Evolutionary conservation across 1,140 invertebrate species (phyloP), one percentile per base, ranked within the genome.

Genomic region (Drosophila takahashii): DNA sequence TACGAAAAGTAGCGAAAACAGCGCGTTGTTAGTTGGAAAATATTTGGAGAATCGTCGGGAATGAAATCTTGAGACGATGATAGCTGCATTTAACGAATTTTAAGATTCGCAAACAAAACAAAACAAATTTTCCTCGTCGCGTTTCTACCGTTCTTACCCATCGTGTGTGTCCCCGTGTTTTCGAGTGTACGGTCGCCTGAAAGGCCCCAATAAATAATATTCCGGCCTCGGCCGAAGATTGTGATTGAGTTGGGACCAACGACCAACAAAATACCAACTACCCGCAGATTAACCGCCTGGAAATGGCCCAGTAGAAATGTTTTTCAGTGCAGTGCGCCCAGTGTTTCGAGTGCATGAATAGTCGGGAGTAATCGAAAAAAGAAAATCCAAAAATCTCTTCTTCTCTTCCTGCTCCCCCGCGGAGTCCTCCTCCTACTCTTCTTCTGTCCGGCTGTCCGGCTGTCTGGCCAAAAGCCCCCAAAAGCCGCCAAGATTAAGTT

Each of bases 401-500:
- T 54, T 48, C 32, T 16, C 47, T 47, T 50, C 27, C 47, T 22
- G 26, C 54, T 22, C 52, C 57, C 50, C 22, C 42, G 18, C 64
- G 41, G 65, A 45, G 41, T 66, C 18, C 51, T 41, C 44, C 22
- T 29, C 42, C 47, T 53, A 60, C 36, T 7, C 59, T 53, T 47
- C 41, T 62, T 62, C 61, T 75, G 64, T 84, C 42, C 41, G 66
- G 66, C n/a, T n/a, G n/a, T n/a, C 39, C 41, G 66, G 66, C 66
- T 65, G 61, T 65, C 59, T 76, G 83, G 83, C 83, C 47, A 50
- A 29, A 29, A 50, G 47, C 80, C 73, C 56, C 64, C 81, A 91
- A 91, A 91, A 91, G 78, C 85, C 90, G 85, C 81, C 90, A 91
- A 91, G 81, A 91, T 91, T 91, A 91, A 91, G 90, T 91, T 91